These are phyloP conservation scores for Chymomyza procnemis DNA, from an alignment of 2,888 invertebrate species.

Conservation along the genomic window DNA sequence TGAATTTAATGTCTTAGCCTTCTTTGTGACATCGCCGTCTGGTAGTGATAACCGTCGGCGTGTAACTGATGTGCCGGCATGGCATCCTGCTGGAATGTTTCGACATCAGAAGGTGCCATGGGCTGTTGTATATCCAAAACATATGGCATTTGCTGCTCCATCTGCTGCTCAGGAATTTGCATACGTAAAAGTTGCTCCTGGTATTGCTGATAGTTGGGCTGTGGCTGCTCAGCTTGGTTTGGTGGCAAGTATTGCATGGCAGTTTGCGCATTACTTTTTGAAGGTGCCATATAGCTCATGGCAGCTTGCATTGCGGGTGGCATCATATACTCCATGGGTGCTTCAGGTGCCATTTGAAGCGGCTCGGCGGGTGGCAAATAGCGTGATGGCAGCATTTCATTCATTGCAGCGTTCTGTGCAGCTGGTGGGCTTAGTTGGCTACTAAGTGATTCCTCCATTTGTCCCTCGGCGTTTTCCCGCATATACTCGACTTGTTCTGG, in stretches of 20 bases:
- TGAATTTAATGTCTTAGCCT: slow-evolving; percentile 51
- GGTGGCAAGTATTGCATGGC: slow-evolving; percentile 51
- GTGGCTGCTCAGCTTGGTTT: slow-evolving; percentile 18
- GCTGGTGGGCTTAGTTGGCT: slow-evolving; percentile 55
- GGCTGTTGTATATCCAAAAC: slow-evolving; percentile 59
- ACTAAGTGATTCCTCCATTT: slow-evolving; percentile 55
- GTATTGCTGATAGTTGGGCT: slow-evolving; percentile 57
- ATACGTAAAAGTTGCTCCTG: slow-evolving; percentile 48
- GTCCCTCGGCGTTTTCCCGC: slow-evolving; percentile 37
- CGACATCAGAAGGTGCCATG: slow-evolving; percentile 54
- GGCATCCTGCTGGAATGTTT: slow-evolving; percentile 39
- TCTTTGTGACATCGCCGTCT: slow-evolving; percentile 45
- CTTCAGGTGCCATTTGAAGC: slow-evolving; percentile 2
- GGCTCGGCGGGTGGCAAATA: background rate
- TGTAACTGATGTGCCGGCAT: slow-evolving; percentile 60
- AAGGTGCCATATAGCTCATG: background rate
- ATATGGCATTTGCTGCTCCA: slow-evolving; percentile 44
- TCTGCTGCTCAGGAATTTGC: slow-evolving; percentile 30
- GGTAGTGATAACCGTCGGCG: slow-evolving; percentile 68
- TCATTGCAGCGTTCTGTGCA: slow-evolving; percentile 11
- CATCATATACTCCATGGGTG: slow-evolving; percentile 33
- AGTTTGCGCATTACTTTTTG: slow-evolving; percentile 16
- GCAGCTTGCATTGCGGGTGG: slow-evolving; percentile 4
- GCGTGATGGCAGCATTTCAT: background rate
- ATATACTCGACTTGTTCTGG: slow-evolving; percentile 70